Evolutionary conservation across 2,113 vertebrate genomes (phyloP).

Genomic region (Lynx canadensis): DNA sequence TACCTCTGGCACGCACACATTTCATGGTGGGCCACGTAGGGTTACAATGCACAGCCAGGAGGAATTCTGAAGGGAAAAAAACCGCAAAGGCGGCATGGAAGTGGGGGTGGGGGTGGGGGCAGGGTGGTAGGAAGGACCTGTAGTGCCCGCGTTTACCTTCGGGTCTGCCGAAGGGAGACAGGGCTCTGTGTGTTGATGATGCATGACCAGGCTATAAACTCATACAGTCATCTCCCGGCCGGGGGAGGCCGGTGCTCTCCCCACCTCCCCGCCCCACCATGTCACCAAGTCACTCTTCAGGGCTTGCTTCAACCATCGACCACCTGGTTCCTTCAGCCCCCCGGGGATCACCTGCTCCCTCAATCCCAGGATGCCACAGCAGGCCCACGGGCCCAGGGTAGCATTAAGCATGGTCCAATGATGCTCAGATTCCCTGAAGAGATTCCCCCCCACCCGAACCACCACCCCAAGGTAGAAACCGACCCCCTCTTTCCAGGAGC

Average conservation of each 20-base stretch:
- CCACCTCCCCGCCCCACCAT: neutral
- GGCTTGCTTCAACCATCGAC: neutral
- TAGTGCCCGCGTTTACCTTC: fast-evolving
- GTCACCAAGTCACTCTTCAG: neutral
- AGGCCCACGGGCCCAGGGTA: neutral
- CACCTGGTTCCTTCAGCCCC: neutral
- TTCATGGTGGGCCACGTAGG: no score
- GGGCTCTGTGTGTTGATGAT: neutral
- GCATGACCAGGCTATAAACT: no score
- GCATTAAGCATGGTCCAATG: neutral
- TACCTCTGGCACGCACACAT: fast-evolving
- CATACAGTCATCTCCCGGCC: neutral
- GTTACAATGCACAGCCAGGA: neutral
- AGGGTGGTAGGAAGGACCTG: no score
- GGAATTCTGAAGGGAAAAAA: neutral
- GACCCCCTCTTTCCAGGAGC: neutral
- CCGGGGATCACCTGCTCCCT: neutral
- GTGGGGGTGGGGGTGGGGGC: no score
- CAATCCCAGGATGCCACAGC: neutral
- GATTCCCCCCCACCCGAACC: neutral
- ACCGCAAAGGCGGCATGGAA: neutral
- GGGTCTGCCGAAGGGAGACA: no score
- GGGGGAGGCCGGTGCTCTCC: no score
- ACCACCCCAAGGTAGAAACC: neutral
- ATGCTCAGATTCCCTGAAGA: neutral